phyloP scores from a whole-genome alignment of 2,113 vertebrate species.

The Sinosuthora webbiana region DNA sequence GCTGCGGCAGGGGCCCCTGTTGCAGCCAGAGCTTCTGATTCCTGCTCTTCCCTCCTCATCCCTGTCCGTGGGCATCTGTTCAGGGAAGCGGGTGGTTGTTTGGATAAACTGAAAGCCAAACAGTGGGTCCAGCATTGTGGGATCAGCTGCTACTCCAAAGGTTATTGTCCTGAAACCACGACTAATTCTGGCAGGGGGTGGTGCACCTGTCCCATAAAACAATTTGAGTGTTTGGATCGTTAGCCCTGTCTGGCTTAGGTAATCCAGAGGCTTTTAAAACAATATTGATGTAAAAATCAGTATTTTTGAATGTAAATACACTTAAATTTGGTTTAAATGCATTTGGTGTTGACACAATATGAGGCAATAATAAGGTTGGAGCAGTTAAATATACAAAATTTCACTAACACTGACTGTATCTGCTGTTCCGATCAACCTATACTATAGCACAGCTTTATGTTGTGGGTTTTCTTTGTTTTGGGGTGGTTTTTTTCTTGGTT shows the following conservation, averaged over 20 bases:
- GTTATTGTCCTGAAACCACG: neutral
- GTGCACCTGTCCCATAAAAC: accelerated
- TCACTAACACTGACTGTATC: neutral
- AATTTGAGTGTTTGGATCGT: neutral
- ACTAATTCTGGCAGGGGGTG: neutral
- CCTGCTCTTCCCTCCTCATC: neutral
- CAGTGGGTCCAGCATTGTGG: accelerated
- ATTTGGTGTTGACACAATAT: neutral
- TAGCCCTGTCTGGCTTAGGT: neutral
- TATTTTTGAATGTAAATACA: neutral
- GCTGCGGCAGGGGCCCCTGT: neutral
- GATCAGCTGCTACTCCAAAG: neutral
- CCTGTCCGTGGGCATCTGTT: neutral
- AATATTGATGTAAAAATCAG: neutral
- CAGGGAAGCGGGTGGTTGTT: neutral
- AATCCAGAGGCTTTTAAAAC: neutral
- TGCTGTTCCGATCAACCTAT: neutral
- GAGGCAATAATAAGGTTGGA: neutral
- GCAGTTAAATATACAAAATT: neutral
- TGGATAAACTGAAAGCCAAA: neutral
- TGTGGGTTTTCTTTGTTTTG: neutral
- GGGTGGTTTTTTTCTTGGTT: neutral
- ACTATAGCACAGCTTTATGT: neutral
- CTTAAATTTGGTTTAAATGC: neutral
- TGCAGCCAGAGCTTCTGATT: neutral